Percentiles rank a stretch among this genome's conserved stretches.
phyloP scores from a whole-genome alignment of 2,113 vertebrate species.

The Ophthalmolycus amberensis region DNA sequence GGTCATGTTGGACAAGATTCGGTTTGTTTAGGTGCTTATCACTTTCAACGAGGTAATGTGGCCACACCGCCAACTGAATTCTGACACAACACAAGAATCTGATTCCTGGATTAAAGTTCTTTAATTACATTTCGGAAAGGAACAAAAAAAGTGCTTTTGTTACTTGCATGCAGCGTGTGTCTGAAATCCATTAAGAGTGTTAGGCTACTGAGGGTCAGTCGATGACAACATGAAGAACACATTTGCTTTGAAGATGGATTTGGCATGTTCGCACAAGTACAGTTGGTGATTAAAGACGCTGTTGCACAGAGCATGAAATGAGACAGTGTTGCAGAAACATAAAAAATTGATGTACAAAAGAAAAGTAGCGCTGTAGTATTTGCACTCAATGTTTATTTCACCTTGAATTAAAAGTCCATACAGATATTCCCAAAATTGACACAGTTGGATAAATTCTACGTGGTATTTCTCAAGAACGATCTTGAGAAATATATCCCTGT shows the following conservation, averaged over 20 bases:
- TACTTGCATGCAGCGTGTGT: background rate
- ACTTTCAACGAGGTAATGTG: slow-evolving; percentile 39
- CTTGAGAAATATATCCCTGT: slow-evolving; percentile 37
- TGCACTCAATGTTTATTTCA: slow-evolving; percentile 8
- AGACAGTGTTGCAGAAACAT: background rate
- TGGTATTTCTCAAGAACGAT: slow-evolving; percentile 32
- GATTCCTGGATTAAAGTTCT: slow-evolving; percentile 18
- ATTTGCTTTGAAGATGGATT: slow-evolving; percentile 17
- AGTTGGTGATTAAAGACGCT: slow-evolving; percentile 20
- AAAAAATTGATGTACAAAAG: background rate
- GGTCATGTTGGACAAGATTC: slow-evolving; percentile 61
- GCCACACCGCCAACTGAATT: slow-evolving; percentile 13
- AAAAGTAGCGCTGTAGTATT: background rate
- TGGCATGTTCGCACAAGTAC: background rate
- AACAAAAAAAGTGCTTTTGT: background rate
- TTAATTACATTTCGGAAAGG: slow-evolving; percentile 28
- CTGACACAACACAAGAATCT: slow-evolving; percentile 16
- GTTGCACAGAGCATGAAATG: background rate
- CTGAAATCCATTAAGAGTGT: slow-evolving; percentile 12
- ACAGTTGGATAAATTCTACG: slow-evolving; percentile 18
- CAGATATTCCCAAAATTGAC: background rate
- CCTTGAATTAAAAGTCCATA: slow-evolving; percentile 35
- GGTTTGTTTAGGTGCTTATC: slow-evolving; percentile 54
- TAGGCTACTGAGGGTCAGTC: background rate
- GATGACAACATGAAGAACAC: background rate